Percentiles rank a stretch among this genome's conserved stretches.
phyloP scores from a whole-genome alignment of 2,113 vertebrate species.

The Tetrao urogallus region DNA sequence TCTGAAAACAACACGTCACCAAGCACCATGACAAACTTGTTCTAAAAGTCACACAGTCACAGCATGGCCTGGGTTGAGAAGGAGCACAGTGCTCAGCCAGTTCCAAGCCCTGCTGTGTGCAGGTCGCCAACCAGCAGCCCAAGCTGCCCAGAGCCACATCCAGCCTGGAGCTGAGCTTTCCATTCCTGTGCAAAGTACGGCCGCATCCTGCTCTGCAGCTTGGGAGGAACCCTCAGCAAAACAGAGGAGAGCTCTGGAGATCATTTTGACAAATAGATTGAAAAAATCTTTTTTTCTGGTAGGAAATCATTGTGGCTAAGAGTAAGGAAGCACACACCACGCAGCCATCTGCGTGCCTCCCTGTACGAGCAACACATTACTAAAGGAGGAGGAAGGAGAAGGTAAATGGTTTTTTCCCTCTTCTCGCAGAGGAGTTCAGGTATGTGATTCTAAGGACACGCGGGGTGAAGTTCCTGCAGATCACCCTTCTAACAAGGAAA shows the following conservation, averaged over 20 bases:
- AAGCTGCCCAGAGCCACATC: too few relatives aligned
- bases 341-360: not conserved
- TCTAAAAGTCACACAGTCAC: not conserved
- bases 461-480: not conserved
- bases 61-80: too few relatives aligned
- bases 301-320: not conserved
- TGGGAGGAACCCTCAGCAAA: not conserved
- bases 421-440: not conserved
- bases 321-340: not conserved
- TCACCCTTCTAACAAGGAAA: not conserved
- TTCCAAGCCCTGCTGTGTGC: too few relatives aligned
- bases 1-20: not conserved
- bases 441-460: not conserved
- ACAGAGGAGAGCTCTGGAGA: not conserved
- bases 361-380: not conserved
- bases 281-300: fast-evolving
- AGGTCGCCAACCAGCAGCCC: too few relatives aligned
- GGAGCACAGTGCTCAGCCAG: too few relatives aligned
- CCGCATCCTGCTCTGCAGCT: not conserved
- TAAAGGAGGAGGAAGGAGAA: not conserved
- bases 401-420: fast-evolving
- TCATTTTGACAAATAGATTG: not conserved
- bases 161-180: not conserved
- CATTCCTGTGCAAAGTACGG: not conserved
- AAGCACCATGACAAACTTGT: not conserved